Base-by-base conservation (phyloP, 2,797 vertebrate species). In the Sebastes reedi region DNA sequence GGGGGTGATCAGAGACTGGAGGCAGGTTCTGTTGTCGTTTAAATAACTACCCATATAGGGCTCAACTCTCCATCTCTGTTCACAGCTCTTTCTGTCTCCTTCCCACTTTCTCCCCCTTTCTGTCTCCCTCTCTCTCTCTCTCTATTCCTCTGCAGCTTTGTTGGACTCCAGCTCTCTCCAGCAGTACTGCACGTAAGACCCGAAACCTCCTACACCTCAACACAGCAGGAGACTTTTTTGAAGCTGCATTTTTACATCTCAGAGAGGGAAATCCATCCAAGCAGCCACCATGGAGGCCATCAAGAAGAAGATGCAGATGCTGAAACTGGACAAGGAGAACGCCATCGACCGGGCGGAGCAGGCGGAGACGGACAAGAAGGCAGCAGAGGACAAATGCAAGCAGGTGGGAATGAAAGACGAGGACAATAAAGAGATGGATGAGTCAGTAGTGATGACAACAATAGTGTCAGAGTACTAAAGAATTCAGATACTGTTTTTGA, bases 231-330 rank as follows among this genome's bases (percentile, higher is more conserved):
- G 67, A 50, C 78, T 39, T 83, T 67, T 75, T 61, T 67, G 9
- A 79, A 42, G 69, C 72, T 73, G 62, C 56, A 2, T 29, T 84
- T 77, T n/a, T 27, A 77, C 64, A 92, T 88, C 73, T 67, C 34
- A 5, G 16, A 80, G 24, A 81, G 60, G 52, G 13, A 52, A 58
- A 72, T 30, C 67, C 25, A 52, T 68, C 50, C 39, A 36, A 81
- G 8, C 77, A 42, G 78, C 75, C 89, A 93, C 84, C 92, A 99
- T 99, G 98, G 98, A 99, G 91, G 98, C 98, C 89, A 99, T 99
- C 95, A 99, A 98, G 95, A 99, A 99, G 92, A 99, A 99, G 95
- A 98, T 99, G 97, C 97, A 99, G 95, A 98, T 98, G 98, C 92
- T 98, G 88, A 99, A 98, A 88, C 86, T 99, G 88, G 98, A 99